phyloP scores from a whole-genome alignment of 2,888 invertebrate genomes.

The Drosophila stalkeri region DNA sequence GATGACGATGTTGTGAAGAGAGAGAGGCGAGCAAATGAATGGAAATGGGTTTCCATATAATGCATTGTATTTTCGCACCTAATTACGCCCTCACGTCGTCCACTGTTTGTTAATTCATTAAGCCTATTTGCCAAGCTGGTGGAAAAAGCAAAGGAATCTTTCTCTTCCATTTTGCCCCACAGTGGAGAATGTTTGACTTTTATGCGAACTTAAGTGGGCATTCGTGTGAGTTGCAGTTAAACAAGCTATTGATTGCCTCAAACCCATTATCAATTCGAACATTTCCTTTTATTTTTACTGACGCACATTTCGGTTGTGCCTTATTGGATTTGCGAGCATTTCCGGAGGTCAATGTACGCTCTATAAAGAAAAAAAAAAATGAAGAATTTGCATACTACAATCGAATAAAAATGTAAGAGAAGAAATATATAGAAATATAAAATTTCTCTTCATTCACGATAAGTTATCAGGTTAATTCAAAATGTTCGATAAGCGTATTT shows the following conservation, averaged over 20 bases:
- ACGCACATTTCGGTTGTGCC: constrained; percentile 29
- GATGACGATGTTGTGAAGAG: background rate
- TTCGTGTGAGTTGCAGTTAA: constrained; percentile 22
- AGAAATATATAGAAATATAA: background rate
- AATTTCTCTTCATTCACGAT: background rate
- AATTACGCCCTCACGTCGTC: constrained; percentile 44
- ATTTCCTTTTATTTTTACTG: constrained; percentile 22
- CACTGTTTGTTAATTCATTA: constrained; percentile 60
- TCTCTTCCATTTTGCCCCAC: background rate
- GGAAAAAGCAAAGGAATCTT: background rate
- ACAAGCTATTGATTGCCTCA: constrained; percentile 43
- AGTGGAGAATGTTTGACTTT: constrained; percentile 7
- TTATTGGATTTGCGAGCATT: constrained; percentile 35
- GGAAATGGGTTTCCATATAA: constrained; percentile 9
- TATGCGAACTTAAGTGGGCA: constrained; percentile 23
- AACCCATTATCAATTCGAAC: constrained; percentile 22
- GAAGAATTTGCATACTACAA: background rate
- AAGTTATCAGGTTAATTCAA: too few relatives aligned
- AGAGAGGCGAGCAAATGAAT: background rate
- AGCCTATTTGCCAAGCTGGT: constrained; percentile 37
- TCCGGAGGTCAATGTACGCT: constrained; percentile 31
- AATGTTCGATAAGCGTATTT: background rate
- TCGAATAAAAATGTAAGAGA: background rate
- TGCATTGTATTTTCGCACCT: constrained; percentile 60
- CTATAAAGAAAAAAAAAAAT: background rate